These are phyloP conservation scores for Catharus ustulatus DNA, from an alignment of 2,797 vertebrate genomes.

Conservation along the genomic window DNA sequence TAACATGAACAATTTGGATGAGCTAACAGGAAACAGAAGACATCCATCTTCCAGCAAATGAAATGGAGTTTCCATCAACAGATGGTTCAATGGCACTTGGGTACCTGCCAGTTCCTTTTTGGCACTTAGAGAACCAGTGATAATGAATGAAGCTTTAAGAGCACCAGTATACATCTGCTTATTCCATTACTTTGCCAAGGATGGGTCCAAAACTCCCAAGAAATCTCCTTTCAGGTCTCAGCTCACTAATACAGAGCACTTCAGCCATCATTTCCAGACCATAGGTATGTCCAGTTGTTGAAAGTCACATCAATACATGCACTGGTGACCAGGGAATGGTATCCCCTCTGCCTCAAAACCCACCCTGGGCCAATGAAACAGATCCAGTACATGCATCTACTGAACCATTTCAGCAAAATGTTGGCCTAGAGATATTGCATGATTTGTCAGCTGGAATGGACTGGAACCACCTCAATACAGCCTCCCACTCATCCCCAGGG, in stretches of 20 bases:
- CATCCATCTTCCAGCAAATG: neutral
- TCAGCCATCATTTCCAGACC: neutral
- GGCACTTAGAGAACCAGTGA: neutral
- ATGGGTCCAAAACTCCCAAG: neutral
- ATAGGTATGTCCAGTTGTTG: accelerated
- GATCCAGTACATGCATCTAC: neutral
- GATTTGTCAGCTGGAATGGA: neutral
- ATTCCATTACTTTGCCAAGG: neutral
- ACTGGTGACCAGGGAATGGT: neutral
- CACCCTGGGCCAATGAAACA: neutral
- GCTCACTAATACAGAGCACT: neutral
- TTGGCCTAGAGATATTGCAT: neutral
- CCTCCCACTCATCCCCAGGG: neutral
- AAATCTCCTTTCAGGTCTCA: neutral
- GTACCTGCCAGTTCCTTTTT: neutral
- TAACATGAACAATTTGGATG: neutral
- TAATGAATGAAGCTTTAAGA: neutral
- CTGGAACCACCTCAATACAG: neutral
- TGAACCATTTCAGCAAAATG: neutral
- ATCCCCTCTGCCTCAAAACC: neutral
- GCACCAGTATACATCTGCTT: neutral
- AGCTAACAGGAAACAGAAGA: neutral
- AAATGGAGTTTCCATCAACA: neutral
- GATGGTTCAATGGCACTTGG: neutral
- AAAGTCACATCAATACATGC: neutral